These are phyloP conservation scores for Scaptomyza pallida DNA, from an alignment of 1,140 invertebrate genomes.

Conservation along the genomic window DNA sequence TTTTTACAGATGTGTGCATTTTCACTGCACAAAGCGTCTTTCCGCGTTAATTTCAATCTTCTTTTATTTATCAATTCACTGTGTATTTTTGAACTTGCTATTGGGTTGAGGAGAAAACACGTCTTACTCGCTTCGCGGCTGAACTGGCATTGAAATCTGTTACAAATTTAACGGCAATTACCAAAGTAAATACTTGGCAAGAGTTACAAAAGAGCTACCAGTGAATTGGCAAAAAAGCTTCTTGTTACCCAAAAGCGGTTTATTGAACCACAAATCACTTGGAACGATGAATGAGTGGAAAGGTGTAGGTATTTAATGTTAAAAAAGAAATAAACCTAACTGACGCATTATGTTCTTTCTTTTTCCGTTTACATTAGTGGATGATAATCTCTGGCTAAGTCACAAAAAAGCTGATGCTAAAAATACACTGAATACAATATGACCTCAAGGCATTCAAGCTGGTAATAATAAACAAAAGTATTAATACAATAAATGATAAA, in stretches of 20 bases:
- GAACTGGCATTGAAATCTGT: slow-evolving; percentile 36
- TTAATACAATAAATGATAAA: slow-evolving; percentile 23
- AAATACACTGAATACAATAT: slow-evolving; percentile 19
- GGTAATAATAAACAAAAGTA: slow-evolving; percentile 21
- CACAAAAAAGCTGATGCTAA: slow-evolving; percentile 10
- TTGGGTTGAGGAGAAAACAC: too few relatives aligned
- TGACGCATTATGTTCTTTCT: slow-evolving; percentile 13
- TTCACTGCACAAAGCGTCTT: too few relatives aligned
- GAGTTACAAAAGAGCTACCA: slow-evolving; percentile 3
- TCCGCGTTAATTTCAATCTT: too few relatives aligned
- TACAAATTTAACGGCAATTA: slow-evolving; percentile 72
- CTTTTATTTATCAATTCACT: too few relatives aligned
- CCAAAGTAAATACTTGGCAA: slow-evolving; percentile 50
- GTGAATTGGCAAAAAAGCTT: slow-evolving; percentile 55
- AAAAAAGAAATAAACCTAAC: slow-evolving; percentile 1
- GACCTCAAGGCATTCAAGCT: slow-evolving; percentile 13
- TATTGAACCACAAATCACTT: slow-evolving; percentile 12
- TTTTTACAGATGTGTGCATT: too few relatives aligned
- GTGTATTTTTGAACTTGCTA: too few relatives aligned
- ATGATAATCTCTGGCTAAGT: slow-evolving; percentile 21
- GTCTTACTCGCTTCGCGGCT: too few relatives aligned
- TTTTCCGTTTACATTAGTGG: background rate
- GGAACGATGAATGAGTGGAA: background rate
- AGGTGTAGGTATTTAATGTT: slow-evolving; percentile 1
- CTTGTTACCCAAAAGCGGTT: background rate